Base-by-base conservation (phyloP, 2,888 invertebrate species). In the Ochropleura leucogaster region DNA sequence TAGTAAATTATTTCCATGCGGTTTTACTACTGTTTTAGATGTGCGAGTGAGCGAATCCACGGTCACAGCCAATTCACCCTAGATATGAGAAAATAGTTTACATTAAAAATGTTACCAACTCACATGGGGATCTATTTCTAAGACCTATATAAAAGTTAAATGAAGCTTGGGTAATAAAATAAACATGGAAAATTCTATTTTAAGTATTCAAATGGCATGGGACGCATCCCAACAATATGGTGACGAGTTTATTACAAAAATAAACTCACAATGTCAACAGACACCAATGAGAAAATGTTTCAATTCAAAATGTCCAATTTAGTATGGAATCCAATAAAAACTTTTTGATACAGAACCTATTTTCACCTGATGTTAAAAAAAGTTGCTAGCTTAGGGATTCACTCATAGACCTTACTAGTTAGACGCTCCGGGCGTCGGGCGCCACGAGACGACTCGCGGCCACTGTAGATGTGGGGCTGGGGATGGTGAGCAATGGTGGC, bases 171-270 rank as follows among this genome's bases (percentile, higher is more conserved):
- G 57, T 73, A 59, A 55, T 80, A 46, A 81, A 72, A 81, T 80
- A 84, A 72, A 72, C 77, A 70, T 80, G 42, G 55, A 63, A 63
- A 14, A 59, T 70, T 81, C 53, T 72, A 68, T 66, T 60, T 73
- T 40, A 75, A 40, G 9, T 49, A 16, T 40, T 68, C 65, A 68
- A 71, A 53, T 30, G 62, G 10, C 75, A 20, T n/a, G 72, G 69
- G 80, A 72, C 49, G 53, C 16, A 64, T 60, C 65, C 30, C 51
- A 71, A 53, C 74, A 65, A 53, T 40, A 47, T 63, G 63, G 49
- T 51, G 55, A 30, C 30, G 30, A 57, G n/a, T 18, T 40, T 53
- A n/a, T 53, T 53, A 18, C 18, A 14, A 14, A 14, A 49, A 18
- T 51, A 51, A n/a, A 51, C 51, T 53, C 53, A 53, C n/a, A n/a